Conservation (phyloP, 2,113 vertebrate genomes). For the Petaurus breviceps region DNA sequence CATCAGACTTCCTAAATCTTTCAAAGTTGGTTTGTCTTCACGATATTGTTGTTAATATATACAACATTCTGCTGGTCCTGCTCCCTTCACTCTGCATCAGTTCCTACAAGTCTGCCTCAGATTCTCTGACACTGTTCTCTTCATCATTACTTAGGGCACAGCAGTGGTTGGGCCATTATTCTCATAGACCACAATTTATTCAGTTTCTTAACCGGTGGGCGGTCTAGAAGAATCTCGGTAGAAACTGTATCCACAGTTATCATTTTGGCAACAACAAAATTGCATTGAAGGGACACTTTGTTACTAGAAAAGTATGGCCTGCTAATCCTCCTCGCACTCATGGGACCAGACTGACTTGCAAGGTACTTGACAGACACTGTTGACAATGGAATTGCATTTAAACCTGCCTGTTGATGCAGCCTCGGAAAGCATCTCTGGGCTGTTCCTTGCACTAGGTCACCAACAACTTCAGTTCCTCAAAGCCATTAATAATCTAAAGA, state of each 20-base stretch:
- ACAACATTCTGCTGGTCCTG: background rate
- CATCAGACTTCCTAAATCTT: background rate
- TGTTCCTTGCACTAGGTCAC: background rate
- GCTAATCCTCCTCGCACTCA: background rate
- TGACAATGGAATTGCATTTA: background rate
- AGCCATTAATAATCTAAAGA: conserved; percentile 41
- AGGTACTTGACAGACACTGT: conserved; percentile 18
- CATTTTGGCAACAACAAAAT: background rate
- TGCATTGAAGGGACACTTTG: background rate
- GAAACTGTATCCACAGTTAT: conserved; percentile 20
- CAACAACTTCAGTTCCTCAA: background rate
- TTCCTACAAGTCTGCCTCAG: background rate
- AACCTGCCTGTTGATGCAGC: background rate
- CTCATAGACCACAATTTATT: background rate
- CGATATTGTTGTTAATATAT: background rate
- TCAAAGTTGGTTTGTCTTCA: background rate
- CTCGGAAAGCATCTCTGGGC: background rate
- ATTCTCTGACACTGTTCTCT: background rate
- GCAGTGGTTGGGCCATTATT: background rate
- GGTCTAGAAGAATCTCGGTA: conserved; percentile 8
- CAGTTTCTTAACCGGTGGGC: background rate
- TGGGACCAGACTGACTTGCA: background rate
- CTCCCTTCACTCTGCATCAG: background rate
- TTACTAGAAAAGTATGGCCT: background rate
- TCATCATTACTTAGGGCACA: background rate